Percentiles rank a stretch among this genome's conserved stretches.
Conservation (phyloP, 2,113 vertebrate genomes). For the Alectura lathami region DNA sequence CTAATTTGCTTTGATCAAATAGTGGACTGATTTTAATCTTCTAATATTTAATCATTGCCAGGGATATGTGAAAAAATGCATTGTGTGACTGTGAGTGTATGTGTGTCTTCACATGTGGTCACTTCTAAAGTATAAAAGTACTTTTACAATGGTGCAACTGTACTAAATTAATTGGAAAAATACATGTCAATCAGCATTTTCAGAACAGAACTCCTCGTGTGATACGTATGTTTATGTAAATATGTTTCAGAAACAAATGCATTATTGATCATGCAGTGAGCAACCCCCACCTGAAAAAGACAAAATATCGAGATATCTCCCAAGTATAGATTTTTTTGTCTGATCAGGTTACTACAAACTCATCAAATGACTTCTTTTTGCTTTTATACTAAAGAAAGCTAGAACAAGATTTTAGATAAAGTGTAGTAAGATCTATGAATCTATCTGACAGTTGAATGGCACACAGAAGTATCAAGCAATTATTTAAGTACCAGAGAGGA, state of each 20-base stretch:
- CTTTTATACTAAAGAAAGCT: background rate
- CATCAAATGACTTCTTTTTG: background rate
- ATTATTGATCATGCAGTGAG: background rate
- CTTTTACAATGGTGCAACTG: background rate
- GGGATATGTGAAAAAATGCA: background rate
- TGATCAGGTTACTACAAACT: background rate
- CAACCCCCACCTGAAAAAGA: background rate
- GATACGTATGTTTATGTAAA: background rate
- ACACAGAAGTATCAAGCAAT: background rate
- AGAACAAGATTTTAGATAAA: background rate
- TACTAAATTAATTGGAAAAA: background rate
- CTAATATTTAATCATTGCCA: background rate
- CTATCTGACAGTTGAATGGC: background rate
- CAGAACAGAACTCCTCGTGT: background rate
- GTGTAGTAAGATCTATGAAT: background rate
- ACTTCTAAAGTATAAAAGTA: background rate
- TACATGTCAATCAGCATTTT: background rate
- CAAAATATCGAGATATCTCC: rapidly evolving
- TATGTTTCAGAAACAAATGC: background rate
- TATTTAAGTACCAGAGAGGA: background rate
- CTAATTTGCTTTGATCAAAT: background rate
- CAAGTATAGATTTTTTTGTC: background rate
- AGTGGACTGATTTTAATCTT: background rate
- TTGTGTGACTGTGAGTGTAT: rapidly evolving
- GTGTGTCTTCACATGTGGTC: rapidly evolving